phyloP scores from a whole-genome alignment of 2,888 invertebrate species.

The Himalopsyche tibetana region DNA sequence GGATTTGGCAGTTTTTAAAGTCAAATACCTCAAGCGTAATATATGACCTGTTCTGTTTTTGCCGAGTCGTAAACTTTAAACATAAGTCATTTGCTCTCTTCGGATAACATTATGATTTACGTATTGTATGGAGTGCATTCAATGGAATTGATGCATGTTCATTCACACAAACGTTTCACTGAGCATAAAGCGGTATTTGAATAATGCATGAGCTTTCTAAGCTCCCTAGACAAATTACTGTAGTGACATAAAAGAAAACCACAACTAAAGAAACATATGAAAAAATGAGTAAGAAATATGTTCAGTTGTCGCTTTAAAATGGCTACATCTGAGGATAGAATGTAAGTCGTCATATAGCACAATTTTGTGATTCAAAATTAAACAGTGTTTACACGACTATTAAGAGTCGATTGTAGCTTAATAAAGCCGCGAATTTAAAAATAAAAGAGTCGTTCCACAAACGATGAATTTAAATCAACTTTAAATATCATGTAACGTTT shows the following conservation, averaged over 20 bases:
- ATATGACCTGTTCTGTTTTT: neutral
- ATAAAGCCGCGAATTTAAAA: too few relatives aligned
- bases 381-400: too few relatives aligned
- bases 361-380: too few relatives aligned
- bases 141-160: slow-evolving; percentile 5
- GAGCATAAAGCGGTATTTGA: neutral
- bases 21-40: neutral
- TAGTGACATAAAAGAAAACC: neutral
- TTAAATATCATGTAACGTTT: too few relatives aligned
- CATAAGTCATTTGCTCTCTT: slow-evolving; percentile 12
- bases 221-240: neutral
- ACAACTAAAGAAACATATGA: neutral
- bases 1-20: neutral
- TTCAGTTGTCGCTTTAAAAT: too few relatives aligned
- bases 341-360: too few relatives aligned
- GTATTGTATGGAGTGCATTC: slow-evolving; percentile 7
- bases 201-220: neutral
- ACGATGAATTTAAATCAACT: too few relatives aligned
- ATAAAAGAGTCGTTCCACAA: too few relatives aligned
- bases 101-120: neutral
- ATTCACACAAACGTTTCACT: neutral
- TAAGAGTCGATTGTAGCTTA: too few relatives aligned
- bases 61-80: neutral
- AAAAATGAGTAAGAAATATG: neutral
- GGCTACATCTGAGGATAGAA: too few relatives aligned